phyloP scores from a whole-genome alignment of 37 sponge, comb jelly and placozoan genomes.

The Ephydatia muelleri region DNA sequence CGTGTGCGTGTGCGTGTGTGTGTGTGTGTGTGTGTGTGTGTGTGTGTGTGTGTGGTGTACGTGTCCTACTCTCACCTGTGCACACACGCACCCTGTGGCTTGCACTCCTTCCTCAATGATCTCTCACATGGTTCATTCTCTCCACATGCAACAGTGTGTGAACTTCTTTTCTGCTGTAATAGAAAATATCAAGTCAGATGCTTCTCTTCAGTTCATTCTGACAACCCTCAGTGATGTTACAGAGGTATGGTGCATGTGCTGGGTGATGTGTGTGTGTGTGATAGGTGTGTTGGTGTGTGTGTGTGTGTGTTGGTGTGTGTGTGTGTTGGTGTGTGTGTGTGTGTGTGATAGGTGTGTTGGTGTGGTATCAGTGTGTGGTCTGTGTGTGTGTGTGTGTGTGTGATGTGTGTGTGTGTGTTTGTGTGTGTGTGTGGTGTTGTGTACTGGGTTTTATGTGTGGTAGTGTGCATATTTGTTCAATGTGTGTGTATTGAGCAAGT shows the following conservation, averaged over 20 bases:
- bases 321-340: background rate
- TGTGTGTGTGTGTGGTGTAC: no score
- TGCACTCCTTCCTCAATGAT: background rate
- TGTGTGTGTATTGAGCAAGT: no score
- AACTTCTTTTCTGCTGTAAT: conserved; percentile 46
- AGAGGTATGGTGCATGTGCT: conserved; percentile 30
- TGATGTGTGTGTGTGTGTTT: no score
- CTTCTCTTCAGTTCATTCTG: conserved; percentile 48
- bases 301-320: background rate
- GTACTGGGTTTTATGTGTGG: no score
- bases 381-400: no score
- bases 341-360: conserved; percentile 3
- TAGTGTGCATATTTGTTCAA: no score
- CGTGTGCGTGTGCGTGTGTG: background rate
- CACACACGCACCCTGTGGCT: background rate
- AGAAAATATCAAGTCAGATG: conserved; percentile 26
- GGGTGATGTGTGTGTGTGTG: conserved; percentile 6
- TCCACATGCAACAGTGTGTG: conserved; percentile 46
- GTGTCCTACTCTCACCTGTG: background rate
- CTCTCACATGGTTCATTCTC: background rate
- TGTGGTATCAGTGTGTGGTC: no score
- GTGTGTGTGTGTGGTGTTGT: no score
- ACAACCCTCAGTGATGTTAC: conserved; percentile 67
- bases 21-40: background rate
- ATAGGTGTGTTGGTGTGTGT: conserved; percentile 1